Percentiles rank a stretch among this genome's conserved stretches.
phyloP scores from a whole-genome alignment of 2,113 vertebrate genomes.

The Dendropsophus ebraccatus region DNA sequence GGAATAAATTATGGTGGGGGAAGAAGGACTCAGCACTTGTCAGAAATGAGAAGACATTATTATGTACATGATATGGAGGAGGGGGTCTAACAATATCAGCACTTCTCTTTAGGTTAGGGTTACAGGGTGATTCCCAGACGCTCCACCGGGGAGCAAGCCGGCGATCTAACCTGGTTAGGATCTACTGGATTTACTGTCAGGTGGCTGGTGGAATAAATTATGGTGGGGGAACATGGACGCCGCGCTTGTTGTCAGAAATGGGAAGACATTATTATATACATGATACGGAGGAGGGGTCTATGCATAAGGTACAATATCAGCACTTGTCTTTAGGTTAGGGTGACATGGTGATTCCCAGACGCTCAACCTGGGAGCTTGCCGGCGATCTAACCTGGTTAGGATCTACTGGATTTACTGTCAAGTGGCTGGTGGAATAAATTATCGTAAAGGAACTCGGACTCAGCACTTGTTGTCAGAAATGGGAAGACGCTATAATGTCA shows the following conservation, averaged over 20 bases:
- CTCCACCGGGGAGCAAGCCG: conserved; percentile 69
- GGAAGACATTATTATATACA: no score
- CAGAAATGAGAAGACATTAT: no score
- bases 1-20: conserved; percentile 11
- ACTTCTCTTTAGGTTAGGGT: no score
- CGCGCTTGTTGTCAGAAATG: not conserved
- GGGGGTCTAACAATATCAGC: not conserved
- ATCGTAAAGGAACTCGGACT: not conserved
- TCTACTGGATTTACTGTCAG: conserved; percentile 62
- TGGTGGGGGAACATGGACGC: not conserved
- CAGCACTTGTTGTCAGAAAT: not conserved
- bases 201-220: conserved; percentile 62
- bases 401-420: conserved; percentile 63
- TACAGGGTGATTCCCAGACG: no score
- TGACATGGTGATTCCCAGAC: no score
- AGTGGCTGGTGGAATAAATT: conserved; percentile 62
- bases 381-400: conserved; percentile 73
- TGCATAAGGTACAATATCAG: not conserved
- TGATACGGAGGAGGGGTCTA: not conserved
- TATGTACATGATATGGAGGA: not conserved
- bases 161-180: conserved; percentile 73
- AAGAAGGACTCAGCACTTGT: not conserved
- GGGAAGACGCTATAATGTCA: no score
- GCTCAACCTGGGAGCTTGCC: conserved; percentile 69
- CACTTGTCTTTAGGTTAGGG: no score